Conservation (phyloP, 2,888 invertebrate genomes). For the Cheilosia variabilis region DNA sequence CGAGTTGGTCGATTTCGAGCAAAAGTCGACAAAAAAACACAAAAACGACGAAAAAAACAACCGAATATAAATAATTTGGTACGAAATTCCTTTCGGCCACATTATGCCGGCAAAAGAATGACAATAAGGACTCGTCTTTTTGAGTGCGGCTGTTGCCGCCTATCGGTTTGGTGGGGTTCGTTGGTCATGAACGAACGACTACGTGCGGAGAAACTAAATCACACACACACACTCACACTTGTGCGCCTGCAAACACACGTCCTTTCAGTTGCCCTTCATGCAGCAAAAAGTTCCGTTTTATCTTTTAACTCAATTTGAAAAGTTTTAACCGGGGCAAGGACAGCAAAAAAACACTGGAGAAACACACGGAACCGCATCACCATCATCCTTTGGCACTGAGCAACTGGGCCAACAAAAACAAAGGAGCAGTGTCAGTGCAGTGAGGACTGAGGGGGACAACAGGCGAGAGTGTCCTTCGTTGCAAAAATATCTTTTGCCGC, state of each 20-base stretch:
- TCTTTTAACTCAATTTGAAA: slow-evolving; percentile 75
- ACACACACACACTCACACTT: slow-evolving; percentile 23
- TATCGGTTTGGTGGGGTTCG: slow-evolving; percentile 40
- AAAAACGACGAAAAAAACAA: no score
- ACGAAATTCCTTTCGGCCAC: slow-evolving; percentile 55
- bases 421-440: slow-evolving; percentile 52
- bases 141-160: slow-evolving; percentile 57
- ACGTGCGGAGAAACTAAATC: slow-evolving; percentile 68
- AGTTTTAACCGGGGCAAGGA: slow-evolving; percentile 73
- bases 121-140: slow-evolving; percentile 65
- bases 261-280: slow-evolving; percentile 62
- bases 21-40: not conserved
- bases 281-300: slow-evolving; percentile 74
- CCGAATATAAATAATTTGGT: slow-evolving; percentile 14
- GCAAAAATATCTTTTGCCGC: slow-evolving; percentile 41
- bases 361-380: slow-evolving; percentile 68
- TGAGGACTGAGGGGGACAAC: not conserved
- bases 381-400: slow-evolving; percentile 38
- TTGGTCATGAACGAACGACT: slow-evolving; percentile 62
- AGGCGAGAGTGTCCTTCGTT: slow-evolving; percentile 36
- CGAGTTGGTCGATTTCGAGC: slow-evolving; percentile 20
- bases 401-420: slow-evolving; percentile 53
- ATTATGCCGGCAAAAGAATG: slow-evolving; percentile 61
- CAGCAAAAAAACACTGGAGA: slow-evolving; percentile 52
- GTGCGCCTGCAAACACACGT: slow-evolving; percentile 19